Base-by-base conservation (phyloP, 2,888 invertebrate genomes). In the Cyrtodaria siliqua region DNA sequence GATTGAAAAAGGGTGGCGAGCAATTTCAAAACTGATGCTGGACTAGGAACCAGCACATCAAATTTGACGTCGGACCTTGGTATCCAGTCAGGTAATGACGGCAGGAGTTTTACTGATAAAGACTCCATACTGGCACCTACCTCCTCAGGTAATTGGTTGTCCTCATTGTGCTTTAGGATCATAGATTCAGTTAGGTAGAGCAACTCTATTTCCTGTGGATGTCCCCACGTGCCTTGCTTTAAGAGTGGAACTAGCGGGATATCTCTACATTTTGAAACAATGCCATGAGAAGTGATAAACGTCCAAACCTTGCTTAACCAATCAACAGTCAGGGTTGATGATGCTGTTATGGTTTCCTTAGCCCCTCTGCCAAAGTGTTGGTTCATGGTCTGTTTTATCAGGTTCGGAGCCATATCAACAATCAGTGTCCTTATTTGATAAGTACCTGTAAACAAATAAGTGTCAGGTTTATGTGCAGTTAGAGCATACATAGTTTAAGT, bases 231-330 rank as follows among this genome's bases (percentile, higher is more conserved):
- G 1, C 50, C 50, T 2, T 23, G 6, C 3, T 57, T 12, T 23
- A 40, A n/a, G 14, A 47, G 12, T 24, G 67, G 67, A 12, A 67
- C 38, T 6, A 67, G 50, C n/a, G 33, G 67, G 1, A 67, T 57
- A 40, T 67, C 50, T 59, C 44, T 40, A 38, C 56, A 49, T 9
- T 9, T 3, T 18, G 44, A 16, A 9, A 44, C 20, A 20, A 20
- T 18, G 4, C n/a, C 6, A 44, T 44, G 44, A 9, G 16, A 18
- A 6, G 16, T 18, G 3, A 44, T 18, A 44, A 18, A 44, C 20
- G 4, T 44, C 44, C 44, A 44, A 44, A 44, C 44, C n/a, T 44
- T 6, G 4, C 3, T 16, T 16, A 44, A 20, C 44, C 44, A 44
- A 9, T 18, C 33, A 44, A 18, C n/a, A 18, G 44, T 44, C n/a